A percentile compares a stretch with the other conserved stretches of the same genome.
Evolutionary conservation across 2,797 vertebrate species (phyloP).

Genomic region (Steatocranus sp.): DNA sequence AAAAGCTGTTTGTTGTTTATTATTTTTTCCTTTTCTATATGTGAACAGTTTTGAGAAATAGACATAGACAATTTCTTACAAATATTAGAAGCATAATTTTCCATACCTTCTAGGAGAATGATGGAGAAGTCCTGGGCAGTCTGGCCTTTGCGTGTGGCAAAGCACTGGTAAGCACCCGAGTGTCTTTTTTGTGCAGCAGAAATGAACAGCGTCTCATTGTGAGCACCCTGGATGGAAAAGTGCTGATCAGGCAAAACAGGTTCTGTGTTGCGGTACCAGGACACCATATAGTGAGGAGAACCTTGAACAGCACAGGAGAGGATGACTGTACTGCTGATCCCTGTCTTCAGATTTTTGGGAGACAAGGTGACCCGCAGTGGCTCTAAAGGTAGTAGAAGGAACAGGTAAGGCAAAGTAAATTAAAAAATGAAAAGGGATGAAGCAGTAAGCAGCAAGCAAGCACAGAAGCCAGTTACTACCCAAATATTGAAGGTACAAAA

Average conservation of each 20-base stretch:
- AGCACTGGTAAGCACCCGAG: constrained; percentile 97
- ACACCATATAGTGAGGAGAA: constrained; percentile 88
- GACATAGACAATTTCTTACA: neutral
- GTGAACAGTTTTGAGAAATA: neutral
- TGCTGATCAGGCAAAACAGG: constrained; percentile 86
- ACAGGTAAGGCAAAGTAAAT: neutral
- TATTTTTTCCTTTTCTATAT: neutral
- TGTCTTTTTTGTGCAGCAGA: constrained; percentile 95
- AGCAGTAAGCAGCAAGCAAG: neutral
- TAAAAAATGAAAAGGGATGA: neutral
- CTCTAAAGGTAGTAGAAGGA: constrained; percentile 68
- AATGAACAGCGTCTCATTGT: constrained; percentile 97
- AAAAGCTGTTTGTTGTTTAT: neutral
- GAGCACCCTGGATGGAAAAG: constrained; percentile 94
- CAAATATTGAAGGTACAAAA: neutral
- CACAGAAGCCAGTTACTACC: neutral
- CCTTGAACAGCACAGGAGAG: constrained; percentile 92
- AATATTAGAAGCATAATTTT: neutral
- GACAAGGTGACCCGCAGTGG: constrained; percentile 93
- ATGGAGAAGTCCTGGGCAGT: constrained; percentile 96
- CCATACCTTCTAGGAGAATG: constrained; percentile 87
- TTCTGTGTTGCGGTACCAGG: constrained; percentile 97
- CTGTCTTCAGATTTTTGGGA: constrained; percentile 97
- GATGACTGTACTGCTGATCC: constrained; percentile 97
- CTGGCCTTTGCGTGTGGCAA: constrained; percentile 90